Evolutionary conservation across 2,888 invertebrate species (phyloP), one percentile per base, ranked within the genome.

Genomic region (Parnassius apollo): DNA sequence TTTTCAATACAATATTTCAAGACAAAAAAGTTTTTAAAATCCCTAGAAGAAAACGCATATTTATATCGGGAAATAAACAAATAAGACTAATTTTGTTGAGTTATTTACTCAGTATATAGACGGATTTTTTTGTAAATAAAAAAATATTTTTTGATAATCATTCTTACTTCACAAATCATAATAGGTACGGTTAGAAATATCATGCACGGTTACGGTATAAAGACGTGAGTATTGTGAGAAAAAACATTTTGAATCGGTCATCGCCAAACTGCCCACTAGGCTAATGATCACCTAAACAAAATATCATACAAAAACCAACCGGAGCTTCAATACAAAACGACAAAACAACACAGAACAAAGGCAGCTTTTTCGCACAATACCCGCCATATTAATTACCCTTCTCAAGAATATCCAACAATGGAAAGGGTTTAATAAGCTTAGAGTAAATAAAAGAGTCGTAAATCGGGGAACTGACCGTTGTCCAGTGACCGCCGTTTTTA

Each of bases 361-460:
- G 71, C 69, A 72, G 67, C 75, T 78, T 81, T 84, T 87, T 86
- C 73, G 86, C 88, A 91, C 88, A 91, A 91, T 87, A 73, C 81
- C 78, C 69, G 73, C 81, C 79, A 81, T 89, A 91, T 91, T 91
- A 91, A 91, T 91, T 91, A 91, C 90, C 88, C 85, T 83, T 76
- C 80, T 83, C 76, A 77, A 82, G 81, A 81, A 80, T 74, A 74
- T 69, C 65, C 71, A 70, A 85, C 85, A 85, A 86, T 76, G 68
- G 80, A 81, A 85, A 80, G 89, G 90, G 88, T 91, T 89, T 89
- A 90, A 90, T 89, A 89, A 82, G 87, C 85, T 88, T 85, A 83
- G 72, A 82, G 86, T 87, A 88, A 90, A 91, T 90, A 91, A 85
- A 87, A 83, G 80, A 80, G 70, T 69, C 78, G 80, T 85, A 85